A percentile compares a stretch with the other conserved stretches of the same genome.
These are phyloP conservation scores for Cephalopterus ornatus DNA, from an alignment of 2,113 vertebrate genomes.

Conservation along the genomic window DNA sequence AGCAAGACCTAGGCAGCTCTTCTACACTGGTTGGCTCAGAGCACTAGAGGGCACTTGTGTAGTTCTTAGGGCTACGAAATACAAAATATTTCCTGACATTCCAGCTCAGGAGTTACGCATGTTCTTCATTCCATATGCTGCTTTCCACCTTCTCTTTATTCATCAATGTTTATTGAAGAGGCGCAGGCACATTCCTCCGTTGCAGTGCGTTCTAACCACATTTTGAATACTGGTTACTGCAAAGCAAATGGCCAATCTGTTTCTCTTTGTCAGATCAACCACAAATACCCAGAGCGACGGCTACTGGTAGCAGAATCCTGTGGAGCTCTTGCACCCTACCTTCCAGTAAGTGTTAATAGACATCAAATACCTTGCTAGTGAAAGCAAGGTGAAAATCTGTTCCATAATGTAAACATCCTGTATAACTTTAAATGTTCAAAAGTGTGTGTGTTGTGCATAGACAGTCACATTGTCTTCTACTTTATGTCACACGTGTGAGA, in stretches of 20 bases:
- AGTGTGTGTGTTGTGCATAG: not conserved
- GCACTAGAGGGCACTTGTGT: conserved; percentile 55
- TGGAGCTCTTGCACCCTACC: conserved; percentile 94
- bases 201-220: not conserved
- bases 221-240: not conserved
- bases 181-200: fast-evolving
- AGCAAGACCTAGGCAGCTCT: not conserved
- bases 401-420: not conserved
- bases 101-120: not conserved
- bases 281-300: conserved; percentile 98
- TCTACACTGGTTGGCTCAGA: not conserved
- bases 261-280: conserved; percentile 87
- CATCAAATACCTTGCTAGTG: not conserved
- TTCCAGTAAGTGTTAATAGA: conserved; percentile 85
- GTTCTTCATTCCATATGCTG: fast-evolving
- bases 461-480: not conserved
- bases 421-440: not conserved
- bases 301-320: conserved; percentile 96
- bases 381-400: not conserved
- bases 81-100: not conserved
- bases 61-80: not conserved
- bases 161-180: not conserved
- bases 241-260: not conserved
- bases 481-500: not conserved
- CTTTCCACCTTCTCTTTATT: not conserved